Evolutionary conservation across 1,140 invertebrate genomes (phyloP).

Genomic region (Helicoverpa zea): DNA sequence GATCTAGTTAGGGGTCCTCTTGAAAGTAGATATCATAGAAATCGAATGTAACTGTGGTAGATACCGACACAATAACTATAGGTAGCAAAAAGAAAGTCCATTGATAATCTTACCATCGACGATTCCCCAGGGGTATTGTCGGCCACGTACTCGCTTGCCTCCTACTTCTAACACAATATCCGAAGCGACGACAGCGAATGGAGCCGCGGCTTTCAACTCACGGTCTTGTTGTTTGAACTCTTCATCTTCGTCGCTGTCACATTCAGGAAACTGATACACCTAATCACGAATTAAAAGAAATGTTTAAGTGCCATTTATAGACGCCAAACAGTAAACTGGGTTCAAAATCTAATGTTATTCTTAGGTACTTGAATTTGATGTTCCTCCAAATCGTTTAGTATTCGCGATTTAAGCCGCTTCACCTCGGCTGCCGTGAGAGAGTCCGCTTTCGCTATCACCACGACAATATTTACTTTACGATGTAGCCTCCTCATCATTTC

Average conservation of each 20-base stretch:
- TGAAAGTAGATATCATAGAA: too few species aligned
- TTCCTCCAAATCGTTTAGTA: slow-evolving; percentile 93
- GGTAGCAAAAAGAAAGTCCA: neutral
- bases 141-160: slow-evolving; percentile 95
- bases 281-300: slow-evolving; percentile 45
- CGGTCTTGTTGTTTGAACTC: slow-evolving; percentile 97
- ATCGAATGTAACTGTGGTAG: neutral
- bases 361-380: slow-evolving; percentile 94
- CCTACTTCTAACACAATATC: slow-evolving; percentile 97
- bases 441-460: slow-evolving; percentile 99
- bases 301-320: neutral
- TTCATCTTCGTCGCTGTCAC: slow-evolving; percentile 97
- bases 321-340: too few species aligned
- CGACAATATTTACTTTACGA: slow-evolving; percentile 98
- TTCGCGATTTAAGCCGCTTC: slow-evolving; percentile 94
- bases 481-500: slow-evolving; percentile 98
- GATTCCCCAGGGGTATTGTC: slow-evolving; percentile 99
- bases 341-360: slow-evolving; percentile 16
- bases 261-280: slow-evolving; percentile 98
- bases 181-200: slow-evolving; percentile 98
- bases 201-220: slow-evolving; percentile 96
- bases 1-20: too few species aligned
- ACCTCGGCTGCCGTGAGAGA: slow-evolving; percentile 97
- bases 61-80: neutral
- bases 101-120: slow-evolving; percentile 92